These are phyloP conservation scores for Endotricha flammealis DNA, from an alignment of 2,888 invertebrate species.

Conservation along the genomic window DNA sequence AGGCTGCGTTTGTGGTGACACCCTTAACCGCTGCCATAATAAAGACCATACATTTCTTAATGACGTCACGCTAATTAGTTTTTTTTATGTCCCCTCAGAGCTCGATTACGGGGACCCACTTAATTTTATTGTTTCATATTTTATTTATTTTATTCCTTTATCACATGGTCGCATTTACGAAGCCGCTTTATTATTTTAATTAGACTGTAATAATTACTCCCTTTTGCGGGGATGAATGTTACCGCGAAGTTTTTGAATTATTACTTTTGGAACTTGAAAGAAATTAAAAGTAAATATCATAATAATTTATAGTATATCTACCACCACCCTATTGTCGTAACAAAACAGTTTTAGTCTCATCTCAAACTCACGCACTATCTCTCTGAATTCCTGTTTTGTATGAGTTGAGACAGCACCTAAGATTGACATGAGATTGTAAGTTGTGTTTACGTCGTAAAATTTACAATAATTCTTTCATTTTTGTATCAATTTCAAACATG, in stretches of 20 bases:
- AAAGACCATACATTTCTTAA: slow-evolving; percentile 35
- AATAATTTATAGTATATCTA: no score
- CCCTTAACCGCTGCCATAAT: slow-evolving; percentile 4
- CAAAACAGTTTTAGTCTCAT: no score
- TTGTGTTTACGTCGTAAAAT: no score
- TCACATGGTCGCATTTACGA: slow-evolving; percentile 15
- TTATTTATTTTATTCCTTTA: slow-evolving; percentile 33
- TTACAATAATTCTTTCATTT: no score
- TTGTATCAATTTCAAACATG: no score
- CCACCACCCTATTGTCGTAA: no score
- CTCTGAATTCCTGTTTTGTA: no score
- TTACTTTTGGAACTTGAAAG: not conserved
- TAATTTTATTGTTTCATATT: slow-evolving; percentile 35
- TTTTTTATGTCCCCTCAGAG: slow-evolving; percentile 48
- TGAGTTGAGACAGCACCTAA: no score
- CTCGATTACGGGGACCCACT: slow-evolving; percentile 39
- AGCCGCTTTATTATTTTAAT: slow-evolving; percentile 11
- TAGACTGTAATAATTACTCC: slow-evolving; percentile 4
- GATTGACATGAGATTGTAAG: no score
- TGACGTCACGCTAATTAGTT: slow-evolving; percentile 50
- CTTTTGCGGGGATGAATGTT: not conserved
- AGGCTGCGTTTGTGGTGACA: no score
- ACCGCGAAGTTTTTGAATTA: not conserved
- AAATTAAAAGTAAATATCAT: not conserved
- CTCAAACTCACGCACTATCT: no score